phyloP scores from a whole-genome alignment of 2,797 vertebrate genomes.

The Tauraco hartlaubi region DNA sequence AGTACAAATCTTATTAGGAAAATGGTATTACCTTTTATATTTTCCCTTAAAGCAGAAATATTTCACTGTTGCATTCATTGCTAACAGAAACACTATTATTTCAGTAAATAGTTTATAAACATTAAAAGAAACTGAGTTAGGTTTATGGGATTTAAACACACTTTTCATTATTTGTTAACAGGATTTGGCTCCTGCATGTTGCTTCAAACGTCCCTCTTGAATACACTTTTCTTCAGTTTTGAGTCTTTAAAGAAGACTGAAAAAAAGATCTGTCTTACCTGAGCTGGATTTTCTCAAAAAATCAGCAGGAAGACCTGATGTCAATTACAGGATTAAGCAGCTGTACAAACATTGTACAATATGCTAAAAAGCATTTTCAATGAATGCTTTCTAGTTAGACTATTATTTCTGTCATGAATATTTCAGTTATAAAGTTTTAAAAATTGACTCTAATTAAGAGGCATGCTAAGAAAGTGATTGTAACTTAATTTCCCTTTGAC shows the following conservation, averaged over 20 bases:
- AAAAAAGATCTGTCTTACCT: background rate
- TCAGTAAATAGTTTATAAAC: constrained; percentile 57
- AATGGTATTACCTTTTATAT: constrained; percentile 44
- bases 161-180: constrained; percentile 53
- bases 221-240: constrained; percentile 13
- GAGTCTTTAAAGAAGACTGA: background rate
- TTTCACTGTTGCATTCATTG: background rate
- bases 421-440: background rate
- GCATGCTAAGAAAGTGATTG: background rate
- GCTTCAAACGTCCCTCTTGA: constrained; percentile 1
- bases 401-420: constrained; percentile 14
- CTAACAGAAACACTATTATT: constrained; percentile 1
- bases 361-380: constrained; percentile 2
- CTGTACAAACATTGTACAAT: background rate
- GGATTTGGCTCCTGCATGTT: constrained; percentile 1
- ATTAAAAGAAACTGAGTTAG: constrained; percentile 24
- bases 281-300: constrained; percentile 2
- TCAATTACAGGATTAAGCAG: constrained; percentile 23
- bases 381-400: background rate
- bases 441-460: background rate
- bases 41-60: background rate
- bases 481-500: constrained; percentile 20
- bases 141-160: constrained; percentile 38
- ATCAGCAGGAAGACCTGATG: background rate
- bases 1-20: constrained; percentile 38